Evolutionary conservation across 1,140 invertebrate genomes (phyloP).

Genomic region (Amyelois transitella): DNA sequence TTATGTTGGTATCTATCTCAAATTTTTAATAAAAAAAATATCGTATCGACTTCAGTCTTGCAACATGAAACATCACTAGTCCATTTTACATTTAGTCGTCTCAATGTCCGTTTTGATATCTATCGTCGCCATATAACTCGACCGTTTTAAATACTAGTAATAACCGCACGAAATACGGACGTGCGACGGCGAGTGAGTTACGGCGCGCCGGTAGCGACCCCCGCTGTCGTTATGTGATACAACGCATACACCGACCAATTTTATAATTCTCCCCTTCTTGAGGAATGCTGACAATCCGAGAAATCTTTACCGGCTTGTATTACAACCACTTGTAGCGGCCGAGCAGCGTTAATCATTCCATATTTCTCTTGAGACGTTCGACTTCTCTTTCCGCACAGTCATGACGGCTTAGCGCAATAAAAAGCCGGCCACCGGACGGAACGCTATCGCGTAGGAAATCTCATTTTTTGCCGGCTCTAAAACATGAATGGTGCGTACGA

Average conservation of each 20-base stretch:
- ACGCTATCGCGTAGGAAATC: conserved; percentile 65
- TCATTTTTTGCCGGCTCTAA: conserved; percentile 54
- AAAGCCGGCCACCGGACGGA: conserved; percentile 62
- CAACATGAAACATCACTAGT: conserved; percentile 10
- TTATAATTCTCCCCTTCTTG: conserved; percentile 40
- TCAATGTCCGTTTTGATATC: conserved; percentile 51
- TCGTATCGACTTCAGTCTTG: too few relatives aligned
- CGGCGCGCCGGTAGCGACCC: conserved; percentile 53
- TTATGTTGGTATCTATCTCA: too few relatives aligned
- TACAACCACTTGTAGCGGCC: conserved; percentile 6
- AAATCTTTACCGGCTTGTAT: conserved; percentile 18
- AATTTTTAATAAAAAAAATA: too few relatives aligned
- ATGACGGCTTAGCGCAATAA: conserved; percentile 20
- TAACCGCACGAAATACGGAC: conserved; percentile 42
- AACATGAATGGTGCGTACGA: conserved; percentile 69
- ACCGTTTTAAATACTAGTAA: conserved; percentile 59
- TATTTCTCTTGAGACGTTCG: conserved; percentile 3
- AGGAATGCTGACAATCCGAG: conserved; percentile 36
- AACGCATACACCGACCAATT: conserved; percentile 49
- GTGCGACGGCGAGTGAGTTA: conserved; percentile 38
- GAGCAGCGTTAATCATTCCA: not conserved
- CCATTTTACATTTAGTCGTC: conserved; percentile 23
- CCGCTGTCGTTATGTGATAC: conserved; percentile 45
- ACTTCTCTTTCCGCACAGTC: conserved; percentile 34
- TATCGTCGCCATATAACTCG: conserved; percentile 49